Evolutionary conservation across 2,797 vertebrate genomes (phyloP).

Genomic region (Uromys caudimaculatus): DNA sequence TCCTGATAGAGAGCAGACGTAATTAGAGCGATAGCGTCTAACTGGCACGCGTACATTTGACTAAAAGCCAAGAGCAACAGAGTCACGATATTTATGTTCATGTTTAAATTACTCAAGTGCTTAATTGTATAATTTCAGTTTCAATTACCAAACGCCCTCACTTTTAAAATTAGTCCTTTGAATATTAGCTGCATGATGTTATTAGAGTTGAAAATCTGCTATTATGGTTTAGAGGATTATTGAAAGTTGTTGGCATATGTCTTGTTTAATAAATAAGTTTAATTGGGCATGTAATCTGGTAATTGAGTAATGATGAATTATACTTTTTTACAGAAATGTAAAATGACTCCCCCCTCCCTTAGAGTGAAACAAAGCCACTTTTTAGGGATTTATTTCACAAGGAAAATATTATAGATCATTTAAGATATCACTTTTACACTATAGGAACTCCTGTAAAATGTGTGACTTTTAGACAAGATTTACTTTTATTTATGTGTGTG

Average conservation of each 20-base stretch:
- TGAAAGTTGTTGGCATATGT: conserved; percentile 85
- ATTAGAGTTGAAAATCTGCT: conserved; percentile 87
- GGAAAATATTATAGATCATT: conserved; percentile 63
- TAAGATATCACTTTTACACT: conserved; percentile 15
- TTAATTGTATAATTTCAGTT: conserved; percentile 88
- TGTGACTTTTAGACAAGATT: conserved; percentile 16
- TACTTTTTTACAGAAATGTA: conserved; percentile 83
- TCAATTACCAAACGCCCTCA: conserved; percentile 85
- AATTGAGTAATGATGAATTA: conserved; percentile 88
- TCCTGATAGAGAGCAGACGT: conserved; percentile 83
- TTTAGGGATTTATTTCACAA: conserved; percentile 73
- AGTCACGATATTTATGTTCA: conserved; percentile 85
- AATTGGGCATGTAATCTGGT: conserved; percentile 90
- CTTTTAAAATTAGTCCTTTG: conserved; percentile 85
- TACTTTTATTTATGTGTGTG: background rate
- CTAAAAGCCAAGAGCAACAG: conserved; percentile 85
- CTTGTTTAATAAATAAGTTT: conserved; percentile 89
- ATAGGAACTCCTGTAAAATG: conserved; percentile 7
- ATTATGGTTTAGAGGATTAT: conserved; percentile 85
- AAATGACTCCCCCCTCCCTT: conserved; percentile 71
- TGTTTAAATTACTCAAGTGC: conserved; percentile 88
- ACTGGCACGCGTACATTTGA: conserved; percentile 83
- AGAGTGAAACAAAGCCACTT: conserved; percentile 76
- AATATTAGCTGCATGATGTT: conserved; percentile 82
- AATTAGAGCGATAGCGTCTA: conserved; percentile 84